Percentiles rank a stretch among this genome's conserved stretches.
These are phyloP conservation scores for Sciurus vulgaris DNA, from an alignment of 2,797 vertebrate genomes.

Conservation along the genomic window DNA sequence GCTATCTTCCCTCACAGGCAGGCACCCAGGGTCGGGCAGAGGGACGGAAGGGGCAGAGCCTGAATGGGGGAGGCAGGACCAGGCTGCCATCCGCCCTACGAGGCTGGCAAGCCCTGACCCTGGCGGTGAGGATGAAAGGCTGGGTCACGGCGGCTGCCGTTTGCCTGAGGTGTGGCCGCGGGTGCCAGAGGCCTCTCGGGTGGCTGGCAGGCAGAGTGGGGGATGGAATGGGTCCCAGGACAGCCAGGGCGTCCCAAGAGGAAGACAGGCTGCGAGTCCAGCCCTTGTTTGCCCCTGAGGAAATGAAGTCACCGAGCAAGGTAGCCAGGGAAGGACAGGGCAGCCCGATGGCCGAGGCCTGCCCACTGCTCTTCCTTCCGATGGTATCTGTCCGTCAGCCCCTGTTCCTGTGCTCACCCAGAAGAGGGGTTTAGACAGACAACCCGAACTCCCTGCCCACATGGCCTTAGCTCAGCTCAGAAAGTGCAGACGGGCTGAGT, in stretches of 20 bases:
- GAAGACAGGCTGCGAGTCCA: not conserved
- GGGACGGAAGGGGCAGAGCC: not conserved
- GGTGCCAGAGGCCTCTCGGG: not conserved
- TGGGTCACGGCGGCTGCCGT: rapidly evolving
- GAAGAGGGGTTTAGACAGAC: not conserved
- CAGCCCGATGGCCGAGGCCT: rapidly evolving
- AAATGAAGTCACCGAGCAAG: not conserved
- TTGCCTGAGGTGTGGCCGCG: not conserved
- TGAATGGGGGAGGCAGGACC: not conserved
- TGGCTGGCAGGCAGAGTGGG: not conserved
- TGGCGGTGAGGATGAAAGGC: not conserved
- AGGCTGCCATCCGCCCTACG: not conserved
- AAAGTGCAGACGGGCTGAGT: rapidly evolving
- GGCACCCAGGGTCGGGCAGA: not conserved
- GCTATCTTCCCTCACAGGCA: not conserved
- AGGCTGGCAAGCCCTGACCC: not conserved
- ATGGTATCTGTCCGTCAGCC: not conserved
- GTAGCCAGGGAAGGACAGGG: not conserved
- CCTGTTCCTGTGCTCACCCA: rapidly evolving
- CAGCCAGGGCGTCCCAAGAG: not conserved
- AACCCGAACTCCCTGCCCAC: rapidly evolving
- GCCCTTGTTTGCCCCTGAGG: not conserved
- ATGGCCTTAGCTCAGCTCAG: rapidly evolving
- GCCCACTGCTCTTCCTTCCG: no score
- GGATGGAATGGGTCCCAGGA: not conserved